Evolutionary conservation across 2,113 vertebrate genomes (phyloP).

Genomic region (Prolemur simus): DNA sequence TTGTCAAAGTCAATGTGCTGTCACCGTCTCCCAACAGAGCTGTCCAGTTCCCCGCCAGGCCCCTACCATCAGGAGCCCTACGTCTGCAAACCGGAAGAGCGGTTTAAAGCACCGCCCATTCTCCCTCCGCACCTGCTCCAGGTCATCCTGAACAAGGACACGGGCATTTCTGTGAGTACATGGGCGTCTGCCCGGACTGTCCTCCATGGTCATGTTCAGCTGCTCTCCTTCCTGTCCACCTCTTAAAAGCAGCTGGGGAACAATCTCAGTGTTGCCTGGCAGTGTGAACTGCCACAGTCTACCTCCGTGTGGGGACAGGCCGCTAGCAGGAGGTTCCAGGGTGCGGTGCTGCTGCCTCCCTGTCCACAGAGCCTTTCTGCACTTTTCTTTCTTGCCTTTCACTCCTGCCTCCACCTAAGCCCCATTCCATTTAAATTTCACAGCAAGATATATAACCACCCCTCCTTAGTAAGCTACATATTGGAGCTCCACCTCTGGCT

Average conservation of each 20-base stretch:
- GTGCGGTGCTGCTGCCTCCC: not conserved
- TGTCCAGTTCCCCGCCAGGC: slow-evolving; percentile 97
- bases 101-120: slow-evolving; percentile 92
- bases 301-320: not conserved
- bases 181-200: rapidly evolving
- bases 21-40: slow-evolving; percentile 82
- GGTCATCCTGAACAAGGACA: slow-evolving; percentile 99
- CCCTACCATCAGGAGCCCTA: slow-evolving; percentile 96
- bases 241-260: not conserved
- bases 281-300: not conserved
- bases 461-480: not conserved
- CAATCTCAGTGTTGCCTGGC: rapidly evolving
- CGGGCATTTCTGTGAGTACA: slow-evolving; percentile 93
- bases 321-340: not conserved
- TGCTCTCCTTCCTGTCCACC: not conserved
- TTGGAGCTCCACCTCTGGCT: not conserved
- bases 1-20: slow-evolving; percentile 28
- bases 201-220: rapidly evolving
- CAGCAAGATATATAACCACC: not conserved
- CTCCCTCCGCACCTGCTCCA: slow-evolving; percentile 97
- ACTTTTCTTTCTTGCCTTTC: not conserved
- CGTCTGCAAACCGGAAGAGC: slow-evolving; percentile 90
- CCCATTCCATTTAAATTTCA: not conserved
- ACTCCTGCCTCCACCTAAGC: not conserved
- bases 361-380: rapidly evolving